Base-by-base conservation (phyloP, 2,888 invertebrate species). In the Neria commutata region DNA sequence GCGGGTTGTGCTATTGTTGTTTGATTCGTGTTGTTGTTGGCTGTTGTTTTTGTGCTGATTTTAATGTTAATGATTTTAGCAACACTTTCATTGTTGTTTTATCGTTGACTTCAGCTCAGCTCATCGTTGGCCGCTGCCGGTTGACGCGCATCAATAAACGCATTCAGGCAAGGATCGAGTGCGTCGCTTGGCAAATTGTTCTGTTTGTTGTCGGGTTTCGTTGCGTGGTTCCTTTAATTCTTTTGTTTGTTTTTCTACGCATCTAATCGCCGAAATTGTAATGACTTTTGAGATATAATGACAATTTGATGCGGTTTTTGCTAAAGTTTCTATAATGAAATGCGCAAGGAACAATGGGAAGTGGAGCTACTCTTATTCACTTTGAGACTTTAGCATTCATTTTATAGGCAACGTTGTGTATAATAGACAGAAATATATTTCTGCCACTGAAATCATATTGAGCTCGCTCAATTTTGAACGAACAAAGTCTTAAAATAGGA, bases 141-240 rank as follows among this genome's bases (percentile, higher is more conserved):
- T 29, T 29, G 29, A 6, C 29, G 37, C 37, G 37, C 42, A 42
- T 17, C 42, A 42, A 42, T 42, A 42, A 42, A 42, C 42, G 42
- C 42, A 42, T 42, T 19, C 42, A 42, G n/a, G n/a, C n/a, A n/a
- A n/a, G n/a, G n/a, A n/a, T n/a, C 16, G 37, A n/a, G 37, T 37
- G 14, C 42, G 17, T 42, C n/a, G 37, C 37, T 37, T 37, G 10
- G 37, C 11, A 4, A 42, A 42, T 21, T 42, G 42, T 42, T 42
- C 21, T 42, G 42, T 42, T 42, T 37, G 37, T n/a, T 6, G 37
- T 14, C 11, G 37, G n/a, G n/a, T 37, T n/a, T n/a, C n/a, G n/a
- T n/a, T n/a, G n/a, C n/a, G 37, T 37, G 37, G 4, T 37, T 37
- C 11, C n/a, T 37, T 37, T 37, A 29, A 29, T 29, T 8, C n/a